Evolutionary conservation across 2,888 invertebrate species (phyloP).

Genomic region (Tachina fera): DNA sequence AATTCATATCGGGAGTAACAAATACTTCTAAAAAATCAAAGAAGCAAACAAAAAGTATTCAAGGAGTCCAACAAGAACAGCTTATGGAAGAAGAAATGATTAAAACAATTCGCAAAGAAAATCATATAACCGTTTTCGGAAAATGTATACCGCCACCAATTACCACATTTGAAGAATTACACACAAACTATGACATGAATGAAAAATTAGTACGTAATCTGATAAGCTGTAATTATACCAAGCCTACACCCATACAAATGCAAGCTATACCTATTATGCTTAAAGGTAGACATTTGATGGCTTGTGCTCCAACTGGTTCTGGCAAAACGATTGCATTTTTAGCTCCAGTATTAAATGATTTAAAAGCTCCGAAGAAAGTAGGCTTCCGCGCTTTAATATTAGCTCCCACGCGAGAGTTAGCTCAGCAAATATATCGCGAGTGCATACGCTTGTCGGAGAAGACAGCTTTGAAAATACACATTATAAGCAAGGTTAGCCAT

Average conservation of each 20-base stretch:
- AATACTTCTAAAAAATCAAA: constrained; percentile 71
- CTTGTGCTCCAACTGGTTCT: constrained; percentile 98
- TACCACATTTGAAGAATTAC: constrained; percentile 87
- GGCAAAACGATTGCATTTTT: constrained; percentile 98
- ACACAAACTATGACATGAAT: constrained; percentile 84
- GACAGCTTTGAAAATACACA: constrained; percentile 88
- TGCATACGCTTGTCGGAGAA: constrained; percentile 90
- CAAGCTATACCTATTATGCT: constrained; percentile 96
- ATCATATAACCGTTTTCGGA: constrained; percentile 91
- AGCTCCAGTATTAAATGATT: constrained; percentile 91
- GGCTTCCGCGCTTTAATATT: constrained; percentile 94
- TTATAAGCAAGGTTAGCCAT: constrained; percentile 91
- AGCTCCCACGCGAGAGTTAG: constrained; percentile 96
- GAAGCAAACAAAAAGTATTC: constrained; percentile 76
- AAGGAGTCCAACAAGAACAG: constrained; percentile 82
- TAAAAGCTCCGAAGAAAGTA: constrained; percentile 87
- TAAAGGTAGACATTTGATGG: constrained; percentile 92
- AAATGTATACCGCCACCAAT: constrained; percentile 91
- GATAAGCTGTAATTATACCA: constrained; percentile 87
- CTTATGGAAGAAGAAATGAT: constrained; percentile 81
- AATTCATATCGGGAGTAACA: constrained; percentile 55
- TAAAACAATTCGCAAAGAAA: constrained; percentile 88
- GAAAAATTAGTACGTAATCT: constrained; percentile 87
- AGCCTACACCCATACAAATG: constrained; percentile 95
- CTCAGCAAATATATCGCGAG: constrained; percentile 94